A percentile compares a stretch with the other conserved stretches of the same genome.
Conservation (phyloP, 1,140 invertebrate species). For the Diabrotica undecimpunctata region DNA sequence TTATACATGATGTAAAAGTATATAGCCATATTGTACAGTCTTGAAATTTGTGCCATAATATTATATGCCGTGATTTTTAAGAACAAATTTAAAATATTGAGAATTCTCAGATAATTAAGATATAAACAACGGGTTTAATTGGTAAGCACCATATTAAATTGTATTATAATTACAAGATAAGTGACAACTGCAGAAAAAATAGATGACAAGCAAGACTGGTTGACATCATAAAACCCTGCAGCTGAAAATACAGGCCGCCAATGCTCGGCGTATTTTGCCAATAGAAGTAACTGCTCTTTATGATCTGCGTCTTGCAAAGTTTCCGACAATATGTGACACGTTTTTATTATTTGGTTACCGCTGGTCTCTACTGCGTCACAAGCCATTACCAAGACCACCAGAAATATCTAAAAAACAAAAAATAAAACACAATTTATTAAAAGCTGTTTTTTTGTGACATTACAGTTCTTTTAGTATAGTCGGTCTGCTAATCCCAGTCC, state of each 20-base stretch:
- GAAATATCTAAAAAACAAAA: slow-evolving; percentile 8
- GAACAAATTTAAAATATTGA: too few relatives aligned
- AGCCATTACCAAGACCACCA: slow-evolving; percentile 10
- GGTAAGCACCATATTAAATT: slow-evolving; percentile 11
- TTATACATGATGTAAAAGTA: too few relatives aligned
- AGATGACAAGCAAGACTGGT: slow-evolving; percentile 8
- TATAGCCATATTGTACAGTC: too few relatives aligned
- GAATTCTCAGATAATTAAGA: too few relatives aligned
- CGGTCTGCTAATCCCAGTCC: too few relatives aligned
- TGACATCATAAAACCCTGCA: slow-evolving; percentile 12
- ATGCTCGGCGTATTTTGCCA: slow-evolving; percentile 11
- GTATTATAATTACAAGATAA: slow-evolving; percentile 16
- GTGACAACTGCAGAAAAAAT: slow-evolving; percentile 13
- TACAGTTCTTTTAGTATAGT: too few relatives aligned
- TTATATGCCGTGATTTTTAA: too few relatives aligned
- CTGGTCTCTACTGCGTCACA: slow-evolving; percentile 14
- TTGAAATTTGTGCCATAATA: too few relatives aligned
- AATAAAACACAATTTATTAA: background rate
- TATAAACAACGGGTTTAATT: background rate
- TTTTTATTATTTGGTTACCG: slow-evolving; percentile 9
- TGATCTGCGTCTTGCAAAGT: background rate
- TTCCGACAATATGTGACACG: slow-evolving; percentile 5
- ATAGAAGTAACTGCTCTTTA: background rate
- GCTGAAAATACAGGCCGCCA: slow-evolving; percentile 14
- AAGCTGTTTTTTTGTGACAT: too few relatives aligned